These are phyloP conservation scores for Liopterus haemorrhoidalis DNA, from an alignment of 2,888 invertebrate genomes.

Conservation along the genomic window DNA sequence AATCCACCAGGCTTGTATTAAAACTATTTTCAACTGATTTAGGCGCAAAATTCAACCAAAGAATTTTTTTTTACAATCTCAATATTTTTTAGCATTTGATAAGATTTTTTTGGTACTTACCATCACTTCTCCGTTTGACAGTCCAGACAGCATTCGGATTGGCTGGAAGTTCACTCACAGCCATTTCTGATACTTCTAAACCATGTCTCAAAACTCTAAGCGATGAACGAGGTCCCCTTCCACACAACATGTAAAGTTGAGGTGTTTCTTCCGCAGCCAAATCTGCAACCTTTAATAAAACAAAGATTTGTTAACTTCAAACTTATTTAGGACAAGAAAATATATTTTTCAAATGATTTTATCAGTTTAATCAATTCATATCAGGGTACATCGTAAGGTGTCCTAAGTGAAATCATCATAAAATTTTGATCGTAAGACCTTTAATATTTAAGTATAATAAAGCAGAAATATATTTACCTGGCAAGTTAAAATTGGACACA, in stretches of 20 bases:
- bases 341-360: too few species aligned
- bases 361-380: too few species aligned
- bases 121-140: slow-evolving; percentile 91
- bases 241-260: slow-evolving; percentile 94
- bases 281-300: slow-evolving; percentile 74
- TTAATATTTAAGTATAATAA: neutral
- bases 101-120: slow-evolving; percentile 66
- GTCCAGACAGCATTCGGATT: slow-evolving; percentile 99
- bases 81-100: slow-evolving; percentile 9
- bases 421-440: neutral
- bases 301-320: too few species aligned
- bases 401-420: neutral
- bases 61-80: slow-evolving; percentile 20
- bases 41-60: neutral
- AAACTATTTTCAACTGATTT: slow-evolving; percentile 40
- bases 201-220: slow-evolving; percentile 92
- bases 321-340: too few species aligned
- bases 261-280: slow-evolving; percentile 98
- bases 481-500: slow-evolving; percentile 81
- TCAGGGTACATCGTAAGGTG: neutral
- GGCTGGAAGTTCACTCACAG: slow-evolving; percentile 98
- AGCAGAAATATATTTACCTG: slow-evolving; percentile 49
- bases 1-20: slow-evolving; percentile 58
- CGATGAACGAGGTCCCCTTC: slow-evolving; percentile 90
- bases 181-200: slow-evolving; percentile 98